Percentiles rank a stretch among this genome's conserved stretches.
Evolutionary conservation across 1,140 invertebrate genomes (phyloP).

Genomic region (Cyrtorhinus lividipennis): DNA sequence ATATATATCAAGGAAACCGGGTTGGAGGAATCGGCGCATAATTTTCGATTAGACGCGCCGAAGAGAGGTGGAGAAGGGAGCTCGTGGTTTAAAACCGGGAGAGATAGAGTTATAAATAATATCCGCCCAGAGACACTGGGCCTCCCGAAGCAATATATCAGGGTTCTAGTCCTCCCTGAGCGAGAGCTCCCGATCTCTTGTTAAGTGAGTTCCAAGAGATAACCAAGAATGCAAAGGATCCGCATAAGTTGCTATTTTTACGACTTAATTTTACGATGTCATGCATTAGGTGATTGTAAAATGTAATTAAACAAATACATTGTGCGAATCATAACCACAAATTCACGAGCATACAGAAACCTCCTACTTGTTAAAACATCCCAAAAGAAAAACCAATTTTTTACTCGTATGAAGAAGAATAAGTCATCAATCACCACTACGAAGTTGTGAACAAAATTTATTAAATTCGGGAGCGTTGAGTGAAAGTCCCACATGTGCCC

Average conservation of each 20-base stretch:
- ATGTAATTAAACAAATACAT: background rate
- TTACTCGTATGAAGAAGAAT: too few relatives aligned
- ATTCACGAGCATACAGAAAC: too few relatives aligned
- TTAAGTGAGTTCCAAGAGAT: background rate
- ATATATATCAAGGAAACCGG: background rate
- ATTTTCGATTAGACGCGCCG: background rate
- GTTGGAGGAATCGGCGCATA: background rate
- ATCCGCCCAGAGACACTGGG: background rate
- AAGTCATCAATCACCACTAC: too few relatives aligned
- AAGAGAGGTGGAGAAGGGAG: background rate
- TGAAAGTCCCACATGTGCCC: too few relatives aligned
- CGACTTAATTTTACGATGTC: background rate
- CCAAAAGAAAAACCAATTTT: too few relatives aligned
- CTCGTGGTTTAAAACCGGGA: too few relatives aligned
- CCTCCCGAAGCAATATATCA: background rate
- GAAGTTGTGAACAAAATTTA: too few relatives aligned
- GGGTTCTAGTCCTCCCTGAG: background rate
- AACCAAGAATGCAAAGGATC: background rate
- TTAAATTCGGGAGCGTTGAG: too few relatives aligned
- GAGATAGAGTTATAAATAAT: slow-evolving; percentile 6
- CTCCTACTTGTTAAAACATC: too few relatives aligned
- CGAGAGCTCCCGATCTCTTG: background rate
- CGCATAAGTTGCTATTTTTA: background rate
- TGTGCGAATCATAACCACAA: too few relatives aligned
- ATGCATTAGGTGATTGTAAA: background rate